Base-by-base conservation (phyloP, 2,888 invertebrate species). In the Dione juno region DNA sequence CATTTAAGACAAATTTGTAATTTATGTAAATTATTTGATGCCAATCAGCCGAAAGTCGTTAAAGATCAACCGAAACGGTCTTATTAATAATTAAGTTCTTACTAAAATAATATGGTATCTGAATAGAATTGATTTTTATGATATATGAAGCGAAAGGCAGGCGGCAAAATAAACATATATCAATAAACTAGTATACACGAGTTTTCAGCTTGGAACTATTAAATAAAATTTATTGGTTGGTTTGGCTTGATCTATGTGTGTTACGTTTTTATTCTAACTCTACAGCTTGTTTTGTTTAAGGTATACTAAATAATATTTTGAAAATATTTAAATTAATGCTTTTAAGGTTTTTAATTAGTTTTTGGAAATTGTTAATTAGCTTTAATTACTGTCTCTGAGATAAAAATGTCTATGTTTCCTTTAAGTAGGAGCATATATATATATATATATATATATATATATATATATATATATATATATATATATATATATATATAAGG, bases 51-150 rank as follows among this genome's bases (percentile, higher is more conserved):
- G 14, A 40, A 28, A 63, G 66, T 67, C 57, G 37, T 69, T 66
- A 61, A 66, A 66, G 64, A 72, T 70, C 70, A 65, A 75, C 68
- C 71, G 64, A 73, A 48, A 54, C 67, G 58, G 45, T 59, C 48
- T 66, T 54, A 67, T 69, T 41, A 71, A 70, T 75, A 67, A 75
- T 71, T 65, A 73, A 41, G 53, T 57, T 58, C 66, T 28, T 69
- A 54, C 67, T 64, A 70, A 72, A 74, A 73, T 54, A 69, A 68
- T 66, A 67, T 61, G 66, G 61, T 48, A 67, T 53, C 68, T 61
- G 50, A 37, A 70, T 66, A 21, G 70, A 71, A 77, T 73, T 76
- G 71, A 76, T 74, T 76, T 74, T 70, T 69, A 72, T 74, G 71
- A 58, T 67, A 71, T 71, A 69, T 68, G 67, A 57, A 64, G 70